Percentiles rank a stretch among this genome's conserved stretches.
Conservation (phyloP, 2,797 vertebrate genomes). For the Chelidonichthys spinosus region DNA sequence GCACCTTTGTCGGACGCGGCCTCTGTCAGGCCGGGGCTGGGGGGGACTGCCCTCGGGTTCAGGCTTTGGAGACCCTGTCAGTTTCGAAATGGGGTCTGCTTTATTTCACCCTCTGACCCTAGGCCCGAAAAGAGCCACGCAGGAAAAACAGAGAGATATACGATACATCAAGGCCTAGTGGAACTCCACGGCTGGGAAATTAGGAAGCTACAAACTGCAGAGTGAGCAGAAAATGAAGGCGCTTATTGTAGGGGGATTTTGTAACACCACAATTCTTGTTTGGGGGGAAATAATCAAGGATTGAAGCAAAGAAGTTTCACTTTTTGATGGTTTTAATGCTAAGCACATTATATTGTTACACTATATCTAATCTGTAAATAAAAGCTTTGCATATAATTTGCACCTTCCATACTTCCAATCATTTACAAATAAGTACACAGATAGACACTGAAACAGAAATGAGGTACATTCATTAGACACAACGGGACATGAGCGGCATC, state of each 20-base stretch:
- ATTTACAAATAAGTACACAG: conserved; percentile 52
- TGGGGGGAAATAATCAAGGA: conserved; percentile 56
- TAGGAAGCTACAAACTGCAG: conserved; percentile 78
- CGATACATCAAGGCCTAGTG: conserved; percentile 82
- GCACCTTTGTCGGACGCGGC: conserved; percentile 84
- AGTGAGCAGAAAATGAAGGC: conserved; percentile 80
- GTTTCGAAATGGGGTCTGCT: conserved; percentile 87
- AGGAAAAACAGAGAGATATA: conserved; percentile 87
- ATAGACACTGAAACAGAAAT: conserved; percentile 38
- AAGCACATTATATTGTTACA: background rate
- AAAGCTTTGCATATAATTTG: conserved; percentile 62
- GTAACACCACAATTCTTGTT: conserved; percentile 55
- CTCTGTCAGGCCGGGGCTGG: conserved; percentile 77
- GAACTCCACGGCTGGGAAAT: conserved; percentile 79
- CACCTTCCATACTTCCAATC: conserved; percentile 44
- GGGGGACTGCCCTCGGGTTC: conserved; percentile 78
- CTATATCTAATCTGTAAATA: conserved; percentile 19
- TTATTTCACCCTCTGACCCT: conserved; percentile 87
- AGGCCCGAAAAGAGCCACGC: conserved; percentile 80
- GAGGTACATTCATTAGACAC: conserved; percentile 51
- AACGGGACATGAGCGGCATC: conserved; percentile 18
- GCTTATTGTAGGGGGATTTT: conserved; percentile 74
- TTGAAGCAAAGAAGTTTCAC: conserved; percentile 41
- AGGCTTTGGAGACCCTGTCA: conserved; percentile 85
- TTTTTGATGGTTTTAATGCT: conserved; percentile 30